These are phyloP conservation scores for Zygaena filipendulae DNA, from an alignment of 2,888 invertebrate genomes.

Conservation along the genomic window DNA sequence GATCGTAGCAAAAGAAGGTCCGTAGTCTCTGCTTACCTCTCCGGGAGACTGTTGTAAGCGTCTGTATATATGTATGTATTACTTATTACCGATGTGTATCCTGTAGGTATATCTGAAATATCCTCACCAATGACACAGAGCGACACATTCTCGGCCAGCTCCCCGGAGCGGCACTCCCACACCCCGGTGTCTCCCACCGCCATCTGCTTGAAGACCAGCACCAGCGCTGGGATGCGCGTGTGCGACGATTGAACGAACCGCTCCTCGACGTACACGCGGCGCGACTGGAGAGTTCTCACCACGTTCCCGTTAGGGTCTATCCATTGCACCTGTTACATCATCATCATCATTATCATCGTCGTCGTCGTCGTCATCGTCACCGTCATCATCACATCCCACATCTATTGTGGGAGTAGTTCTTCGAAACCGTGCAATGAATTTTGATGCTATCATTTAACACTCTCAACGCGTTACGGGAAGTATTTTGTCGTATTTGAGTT, in stretches of 20 bases:
- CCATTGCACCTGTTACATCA: conserved; percentile 41
- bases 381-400: too few species aligned
- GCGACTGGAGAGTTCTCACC: conserved; percentile 25
- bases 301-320: conserved; percentile 29
- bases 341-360: too few species aligned
- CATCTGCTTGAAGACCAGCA: conserved; percentile 28
- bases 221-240: conserved; percentile 25
- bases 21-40: too few species aligned
- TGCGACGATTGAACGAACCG: conserved; percentile 25
- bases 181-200: conserved; percentile 34
- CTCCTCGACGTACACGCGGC: conserved; percentile 35
- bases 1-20: too few species aligned
- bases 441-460: too few species aligned
- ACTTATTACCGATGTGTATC: neutral
- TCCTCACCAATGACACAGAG: conserved; percentile 46
- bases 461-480: too few species aligned
- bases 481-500: too few species aligned
- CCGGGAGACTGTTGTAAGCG: too few species aligned
- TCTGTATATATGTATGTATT: too few species aligned
- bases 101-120: conserved; percentile 1
- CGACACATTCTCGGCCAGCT: conserved; percentile 22
- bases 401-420: too few species aligned
- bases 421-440: too few species aligned
- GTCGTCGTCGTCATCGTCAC: too few species aligned
- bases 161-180: conserved; percentile 39